phyloP scores from a whole-genome alignment of 1,140 invertebrate genomes.

The Achroia grisella region DNA sequence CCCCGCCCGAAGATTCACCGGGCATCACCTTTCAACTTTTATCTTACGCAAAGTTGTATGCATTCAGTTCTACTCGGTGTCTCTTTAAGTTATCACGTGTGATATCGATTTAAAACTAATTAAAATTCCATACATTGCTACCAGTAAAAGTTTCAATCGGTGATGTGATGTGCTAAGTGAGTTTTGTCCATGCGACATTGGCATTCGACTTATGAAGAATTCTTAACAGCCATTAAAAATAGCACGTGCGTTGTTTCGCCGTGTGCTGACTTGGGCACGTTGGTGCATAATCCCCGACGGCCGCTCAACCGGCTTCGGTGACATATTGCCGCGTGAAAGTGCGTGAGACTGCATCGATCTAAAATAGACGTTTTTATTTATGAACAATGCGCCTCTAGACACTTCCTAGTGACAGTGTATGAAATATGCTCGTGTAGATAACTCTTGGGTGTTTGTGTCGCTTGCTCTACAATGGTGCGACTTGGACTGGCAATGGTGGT shows the following conservation, averaged over 20 bases:
- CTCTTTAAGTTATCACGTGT: not conserved
- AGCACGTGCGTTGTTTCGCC: constrained; percentile 18
- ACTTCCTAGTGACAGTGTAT: constrained; percentile 20
- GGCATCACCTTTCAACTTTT: constrained; percentile 22
- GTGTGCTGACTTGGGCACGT: constrained; percentile 13
- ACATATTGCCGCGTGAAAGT: constrained; percentile 31
- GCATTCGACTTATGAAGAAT: too few relatives aligned
- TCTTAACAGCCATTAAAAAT: not conserved
- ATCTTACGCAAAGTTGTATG: constrained; percentile 12
- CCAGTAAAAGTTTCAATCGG: too few relatives aligned
- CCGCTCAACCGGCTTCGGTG: constrained; percentile 27
- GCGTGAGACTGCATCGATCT: constrained; percentile 37
- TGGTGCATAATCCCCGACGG: constrained; percentile 26
- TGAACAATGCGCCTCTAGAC: constrained; percentile 31
- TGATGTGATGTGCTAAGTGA: not conserved
- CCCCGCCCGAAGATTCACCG: constrained; percentile 32
- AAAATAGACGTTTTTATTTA: constrained; percentile 57
- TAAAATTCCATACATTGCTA: too few relatives aligned
- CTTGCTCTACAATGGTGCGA: constrained; percentile 42
- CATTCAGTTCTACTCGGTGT: not conserved
- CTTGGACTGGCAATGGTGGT: constrained; percentile 61
- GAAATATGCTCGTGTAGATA: constrained; percentile 4
- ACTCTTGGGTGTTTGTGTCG: not conserved
- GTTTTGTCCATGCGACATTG: not conserved
- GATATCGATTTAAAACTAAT: too few relatives aligned